Base-by-base conservation (phyloP, 2,888 invertebrate species). In the Beris morrisii region DNA sequence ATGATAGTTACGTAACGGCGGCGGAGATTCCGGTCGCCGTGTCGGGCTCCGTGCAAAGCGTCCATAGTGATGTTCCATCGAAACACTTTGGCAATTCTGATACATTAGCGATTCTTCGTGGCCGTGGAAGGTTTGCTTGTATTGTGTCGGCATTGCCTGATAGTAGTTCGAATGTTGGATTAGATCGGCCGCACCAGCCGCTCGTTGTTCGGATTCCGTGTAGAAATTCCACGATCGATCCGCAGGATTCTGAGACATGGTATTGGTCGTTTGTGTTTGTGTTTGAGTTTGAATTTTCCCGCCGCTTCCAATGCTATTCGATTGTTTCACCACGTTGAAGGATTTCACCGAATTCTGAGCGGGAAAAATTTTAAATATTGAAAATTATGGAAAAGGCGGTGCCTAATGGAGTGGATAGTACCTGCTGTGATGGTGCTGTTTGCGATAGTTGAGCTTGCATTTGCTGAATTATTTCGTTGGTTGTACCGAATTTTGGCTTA, bases 401-500 rank as follows among this genome's bases (percentile, higher is more conserved):
- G 46, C 61, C 11, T 65, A 55, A 22, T 45, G n/a, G 12, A 48
- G 13, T 31, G 48, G 46, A 11, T 31, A 66, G 9, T 53, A 64
- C 69, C 59, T 67, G 72, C 38, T 64, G 74, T 64, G 67, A 70
- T 67, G 32, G 68, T 58, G 22, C 53, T 2, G 66, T 22, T 5
- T 71, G 67, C 4, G 67, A 79, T 54, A 87, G 80, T 72, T 91
- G 89, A 65, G 87, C 87, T 76, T 91, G 90, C 83, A 92, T 88
- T 76, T 92, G 92, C 73, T 91, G 88, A 0, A 93, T 82, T 48
- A 93, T 90, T 74, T 92, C 92, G 69, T 88, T 90, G 5, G 88
- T 88, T 0, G 92, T 89, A 11, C 90, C 91, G 70, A 92, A 88
- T 71, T 91, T 87, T n/a, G 93, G 90, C 75, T 93, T 93, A 70